These are phyloP conservation scores for Zygogramma bicolorata DNA, from an alignment of 2,888 invertebrate genomes.

Conservation along the genomic window DNA sequence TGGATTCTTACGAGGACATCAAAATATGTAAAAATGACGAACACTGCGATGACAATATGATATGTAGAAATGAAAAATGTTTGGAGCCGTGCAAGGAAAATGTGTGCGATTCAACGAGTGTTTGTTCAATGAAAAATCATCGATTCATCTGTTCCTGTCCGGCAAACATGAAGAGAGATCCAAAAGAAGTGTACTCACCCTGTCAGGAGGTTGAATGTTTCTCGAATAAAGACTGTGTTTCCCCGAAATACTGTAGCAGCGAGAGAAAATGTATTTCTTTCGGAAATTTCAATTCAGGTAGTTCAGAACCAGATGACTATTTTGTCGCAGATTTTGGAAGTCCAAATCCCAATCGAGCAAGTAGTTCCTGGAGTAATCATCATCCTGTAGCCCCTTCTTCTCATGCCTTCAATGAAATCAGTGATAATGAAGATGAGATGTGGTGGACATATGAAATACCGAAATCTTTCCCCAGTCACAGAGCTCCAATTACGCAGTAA, in stretches of 20 bases:
- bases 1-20: no score
- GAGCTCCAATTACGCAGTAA: no score
- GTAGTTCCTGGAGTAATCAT: background rate
- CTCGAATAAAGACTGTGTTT: conserved; percentile 23
- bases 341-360: background rate
- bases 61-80: conserved; percentile 22
- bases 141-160: conserved; percentile 25
- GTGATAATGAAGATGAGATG: background rate
- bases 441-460: conserved; percentile 1
- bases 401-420: background rate
- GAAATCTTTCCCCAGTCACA: background rate
- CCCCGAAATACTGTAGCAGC: background rate
- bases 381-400: background rate
- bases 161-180: conserved; percentile 9
- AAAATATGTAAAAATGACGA: background rate
- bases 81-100: conserved; percentile 35
- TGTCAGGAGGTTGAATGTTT: conserved; percentile 36
- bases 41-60: background rate
- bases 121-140: conserved; percentile 28
- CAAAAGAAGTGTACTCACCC: conserved; percentile 23
- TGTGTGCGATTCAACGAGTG: conserved; percentile 30
- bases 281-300: no score
- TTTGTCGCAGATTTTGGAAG: background rate
- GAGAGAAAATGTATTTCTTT: background rate
- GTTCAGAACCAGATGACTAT: no score